Conservation (phyloP, 2,113 vertebrate species). For the Hucho hucho region DNA sequence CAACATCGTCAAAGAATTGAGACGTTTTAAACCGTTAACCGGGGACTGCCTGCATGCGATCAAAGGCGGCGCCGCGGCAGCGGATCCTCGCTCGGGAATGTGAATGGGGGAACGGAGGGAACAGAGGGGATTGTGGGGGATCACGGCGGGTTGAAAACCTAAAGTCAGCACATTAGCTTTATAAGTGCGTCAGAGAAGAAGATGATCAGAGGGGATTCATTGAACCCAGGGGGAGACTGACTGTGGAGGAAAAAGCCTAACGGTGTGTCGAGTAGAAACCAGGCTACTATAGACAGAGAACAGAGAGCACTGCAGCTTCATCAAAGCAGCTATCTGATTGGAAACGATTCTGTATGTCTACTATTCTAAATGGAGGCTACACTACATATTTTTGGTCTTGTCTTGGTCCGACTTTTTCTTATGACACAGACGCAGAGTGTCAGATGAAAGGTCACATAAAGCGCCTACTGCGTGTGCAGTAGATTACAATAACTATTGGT, state of each 20-base stretch:
- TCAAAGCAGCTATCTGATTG: conserved; percentile 53
- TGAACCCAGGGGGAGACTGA: conserved; percentile 60
- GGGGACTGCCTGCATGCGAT: conserved; percentile 70
- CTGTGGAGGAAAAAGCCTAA: conserved; percentile 15
- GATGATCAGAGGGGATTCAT: conserved; percentile 55
- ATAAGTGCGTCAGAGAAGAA: conserved; percentile 71
- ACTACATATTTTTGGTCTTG: too few relatives aligned
- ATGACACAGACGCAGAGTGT: too few relatives aligned
- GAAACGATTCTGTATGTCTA: conserved; percentile 25
- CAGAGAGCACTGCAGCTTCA: conserved; percentile 33
- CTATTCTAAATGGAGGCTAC: too few relatives aligned
- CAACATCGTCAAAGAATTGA: conserved; percentile 76
- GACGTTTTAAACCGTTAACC: conserved; percentile 77
- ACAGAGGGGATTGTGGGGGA: conserved; percentile 74
- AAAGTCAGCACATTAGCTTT: conserved; percentile 79
- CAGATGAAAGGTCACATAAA: too few relatives aligned
- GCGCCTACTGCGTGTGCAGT: too few relatives aligned
- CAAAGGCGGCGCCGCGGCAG: conserved; percentile 59
- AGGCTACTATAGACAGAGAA: conserved; percentile 64
- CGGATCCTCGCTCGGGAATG: conserved; percentile 65
- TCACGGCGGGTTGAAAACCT: conserved; percentile 74
- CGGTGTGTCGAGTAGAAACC: conserved; percentile 54
- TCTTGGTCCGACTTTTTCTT: too few relatives aligned
- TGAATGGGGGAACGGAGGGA: conserved; percentile 64
- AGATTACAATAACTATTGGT: too few relatives aligned